Evolutionary conservation across 2,113 vertebrate genomes (phyloP).

Genomic region (Pteronura brasiliensis): DNA sequence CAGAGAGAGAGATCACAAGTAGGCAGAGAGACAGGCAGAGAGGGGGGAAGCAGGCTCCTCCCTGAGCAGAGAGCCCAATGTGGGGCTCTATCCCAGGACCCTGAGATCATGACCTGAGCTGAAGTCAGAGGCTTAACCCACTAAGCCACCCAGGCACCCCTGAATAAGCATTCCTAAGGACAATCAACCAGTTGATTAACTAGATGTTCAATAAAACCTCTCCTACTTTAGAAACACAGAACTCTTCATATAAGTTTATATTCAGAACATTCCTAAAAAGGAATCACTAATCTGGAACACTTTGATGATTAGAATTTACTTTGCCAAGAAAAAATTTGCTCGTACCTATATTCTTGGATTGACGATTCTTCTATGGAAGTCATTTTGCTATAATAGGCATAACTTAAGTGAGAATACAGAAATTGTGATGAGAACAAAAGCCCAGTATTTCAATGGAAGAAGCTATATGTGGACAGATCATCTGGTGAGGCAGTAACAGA

Average conservation of each 20-base stretch:
- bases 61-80: too few relatives aligned
- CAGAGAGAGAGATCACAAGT: too few relatives aligned
- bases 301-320: background rate
- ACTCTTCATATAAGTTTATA: background rate
- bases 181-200: background rate
- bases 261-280: background rate
- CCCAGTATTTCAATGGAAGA: background rate
- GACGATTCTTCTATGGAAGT: background rate
- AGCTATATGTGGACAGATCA: background rate
- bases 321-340: background rate
- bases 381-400: background rate
- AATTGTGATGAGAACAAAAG: background rate
- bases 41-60: too few relatives aligned
- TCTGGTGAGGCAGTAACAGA: background rate
- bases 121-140: too few relatives aligned
- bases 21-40: too few relatives aligned
- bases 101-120: too few relatives aligned
- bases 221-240: background rate
- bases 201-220: background rate
- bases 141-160: too few relatives aligned
- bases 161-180: background rate
- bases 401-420: background rate
- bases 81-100: too few relatives aligned
- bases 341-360: background rate
- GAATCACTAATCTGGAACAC: background rate